A percentile compares a stretch with the other conserved stretches of the same genome.
Conservation (phyloP, 2,888 invertebrate species). For the Norana najaformis region DNA sequence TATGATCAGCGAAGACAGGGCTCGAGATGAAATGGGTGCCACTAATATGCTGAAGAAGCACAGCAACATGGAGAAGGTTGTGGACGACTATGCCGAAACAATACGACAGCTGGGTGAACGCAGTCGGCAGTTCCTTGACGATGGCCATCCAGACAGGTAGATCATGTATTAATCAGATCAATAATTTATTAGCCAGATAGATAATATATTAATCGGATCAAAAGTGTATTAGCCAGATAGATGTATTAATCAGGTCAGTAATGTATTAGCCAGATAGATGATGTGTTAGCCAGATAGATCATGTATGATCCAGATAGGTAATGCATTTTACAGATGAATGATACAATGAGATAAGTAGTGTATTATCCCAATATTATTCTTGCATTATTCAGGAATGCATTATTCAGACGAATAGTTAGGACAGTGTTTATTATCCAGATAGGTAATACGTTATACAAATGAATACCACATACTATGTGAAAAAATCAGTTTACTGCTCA, state of each 20-base stretch:
- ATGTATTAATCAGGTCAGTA: too few relatives aligned
- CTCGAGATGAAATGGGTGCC: conserved; percentile 89
- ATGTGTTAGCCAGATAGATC: too few relatives aligned
- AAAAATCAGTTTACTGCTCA: background rate
- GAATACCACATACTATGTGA: too few relatives aligned
- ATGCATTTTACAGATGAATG: too few relatives aligned
- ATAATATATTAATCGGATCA: too few relatives aligned
- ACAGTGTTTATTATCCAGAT: background rate
- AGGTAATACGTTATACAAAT: background rate
- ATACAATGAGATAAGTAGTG: background rate
- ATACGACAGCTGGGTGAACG: conserved; percentile 93
- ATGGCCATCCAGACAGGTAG: conserved; percentile 80
- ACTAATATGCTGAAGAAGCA: conserved; percentile 99
- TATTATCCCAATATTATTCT: too few relatives aligned
- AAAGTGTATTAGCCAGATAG: too few relatives aligned
- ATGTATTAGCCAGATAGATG: too few relatives aligned
- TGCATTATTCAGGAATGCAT: too few relatives aligned
- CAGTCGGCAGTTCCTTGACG: conserved; percentile 78
- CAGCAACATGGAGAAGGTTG: conserved; percentile 89
- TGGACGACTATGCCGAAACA: conserved; percentile 95
- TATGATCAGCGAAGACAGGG: conserved; percentile 96
- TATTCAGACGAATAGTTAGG: background rate
- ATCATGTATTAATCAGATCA: background rate
- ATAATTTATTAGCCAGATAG: too few relatives aligned
- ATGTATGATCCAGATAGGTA: too few relatives aligned